Percentiles rank a stretch among this genome's conserved stretches.
Conservation (phyloP, 2,113 vertebrate species). For the Scopus umbretta region DNA sequence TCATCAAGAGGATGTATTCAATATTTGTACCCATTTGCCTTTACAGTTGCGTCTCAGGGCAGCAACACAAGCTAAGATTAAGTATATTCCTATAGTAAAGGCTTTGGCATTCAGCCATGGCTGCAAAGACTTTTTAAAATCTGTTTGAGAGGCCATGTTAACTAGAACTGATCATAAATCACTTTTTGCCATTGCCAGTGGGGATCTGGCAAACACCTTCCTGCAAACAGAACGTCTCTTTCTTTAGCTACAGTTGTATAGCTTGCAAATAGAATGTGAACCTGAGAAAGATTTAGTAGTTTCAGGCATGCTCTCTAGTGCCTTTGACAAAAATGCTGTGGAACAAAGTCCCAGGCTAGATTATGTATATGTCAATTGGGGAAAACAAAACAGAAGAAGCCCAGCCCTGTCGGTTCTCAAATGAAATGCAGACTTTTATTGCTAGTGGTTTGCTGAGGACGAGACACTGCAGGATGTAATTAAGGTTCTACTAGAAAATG, state of each 20-base stretch:
- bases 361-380: slow-evolving; percentile 50
- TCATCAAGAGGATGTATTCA: background rate
- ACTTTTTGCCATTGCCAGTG: slow-evolving; percentile 46
- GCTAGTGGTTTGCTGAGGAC: slow-evolving; percentile 51
- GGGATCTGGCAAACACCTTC: slow-evolving; percentile 61
- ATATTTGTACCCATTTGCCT: background rate
- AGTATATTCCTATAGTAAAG: slow-evolving; percentile 1
- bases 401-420: slow-evolving; percentile 22
- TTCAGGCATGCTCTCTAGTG: slow-evolving; percentile 41
- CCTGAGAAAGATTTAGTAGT: slow-evolving; percentile 64
- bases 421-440: slow-evolving; percentile 58
- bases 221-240: slow-evolving; percentile 46
- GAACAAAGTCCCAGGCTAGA: slow-evolving; percentile 61
- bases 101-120: background rate
- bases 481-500: slow-evolving; percentile 57
- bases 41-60: background rate
- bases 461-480: slow-evolving; percentile 61
- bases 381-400: slow-evolving; percentile 56
- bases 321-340: slow-evolving; percentile 59
- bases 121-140: slow-evolving; percentile 37
- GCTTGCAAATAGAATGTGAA: slow-evolving; percentile 60
- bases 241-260: slow-evolving; percentile 48
- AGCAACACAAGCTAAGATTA: background rate
- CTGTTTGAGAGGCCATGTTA: slow-evolving; percentile 44
- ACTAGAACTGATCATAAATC: slow-evolving; percentile 59